Percentiles rank a stretch among this genome's conserved stretches.
phyloP scores from a whole-genome alignment of 2,113 vertebrate genomes.

The Tiliqua scincoides region DNA sequence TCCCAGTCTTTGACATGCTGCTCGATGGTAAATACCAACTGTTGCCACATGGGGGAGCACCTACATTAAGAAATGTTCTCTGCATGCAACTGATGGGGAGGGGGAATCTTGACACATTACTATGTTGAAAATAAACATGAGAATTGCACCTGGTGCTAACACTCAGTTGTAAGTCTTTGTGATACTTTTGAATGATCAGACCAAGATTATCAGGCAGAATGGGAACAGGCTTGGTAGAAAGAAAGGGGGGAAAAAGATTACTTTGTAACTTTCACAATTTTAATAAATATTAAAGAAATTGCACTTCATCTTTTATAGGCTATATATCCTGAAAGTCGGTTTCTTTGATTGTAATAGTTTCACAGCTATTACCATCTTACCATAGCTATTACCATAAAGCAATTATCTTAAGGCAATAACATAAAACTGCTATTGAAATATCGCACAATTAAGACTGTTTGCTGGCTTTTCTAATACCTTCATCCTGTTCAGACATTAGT shows the following conservation, averaged over 20 bases:
- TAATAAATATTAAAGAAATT: slow-evolving; percentile 23
- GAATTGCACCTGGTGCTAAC: neutral
- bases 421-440: neutral
- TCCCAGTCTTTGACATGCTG: neutral
- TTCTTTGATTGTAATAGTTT: neutral
- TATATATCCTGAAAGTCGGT: neutral
- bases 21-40: neutral
- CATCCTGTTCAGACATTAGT: neutral
- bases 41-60: neutral
- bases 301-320: neutral
- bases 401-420: neutral
- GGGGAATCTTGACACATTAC: neutral
- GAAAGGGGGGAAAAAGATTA: neutral
- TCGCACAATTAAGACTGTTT: neutral
- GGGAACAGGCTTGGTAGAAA: neutral
- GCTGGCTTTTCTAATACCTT: too few relatives aligned
- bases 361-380: neutral
- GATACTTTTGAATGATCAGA: neutral
- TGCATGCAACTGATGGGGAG: neutral
- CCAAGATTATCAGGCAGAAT: neutral
- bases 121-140: neutral
- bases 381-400: neutral
- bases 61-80: neutral
- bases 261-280: neutral
- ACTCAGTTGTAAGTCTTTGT: neutral